Evolutionary conservation across 1,140 invertebrate species (phyloP).

Genomic region (Aethina tumida): DNA sequence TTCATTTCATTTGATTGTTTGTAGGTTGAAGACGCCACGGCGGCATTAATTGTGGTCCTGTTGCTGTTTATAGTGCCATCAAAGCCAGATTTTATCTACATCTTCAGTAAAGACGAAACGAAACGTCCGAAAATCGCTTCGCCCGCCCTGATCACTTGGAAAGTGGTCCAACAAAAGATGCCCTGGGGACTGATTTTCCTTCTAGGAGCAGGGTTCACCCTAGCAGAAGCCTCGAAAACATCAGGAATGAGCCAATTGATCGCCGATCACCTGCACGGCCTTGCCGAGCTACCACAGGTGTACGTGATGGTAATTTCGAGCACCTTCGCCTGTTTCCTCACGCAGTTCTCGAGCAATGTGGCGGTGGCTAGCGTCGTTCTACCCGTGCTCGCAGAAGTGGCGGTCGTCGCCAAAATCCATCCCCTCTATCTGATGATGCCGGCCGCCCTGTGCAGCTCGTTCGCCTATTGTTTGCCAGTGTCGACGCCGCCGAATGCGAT

Average conservation of each 20-base stretch:
- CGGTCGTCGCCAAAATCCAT: conserved; percentile 46
- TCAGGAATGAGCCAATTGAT: conserved; percentile 68
- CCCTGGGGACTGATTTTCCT: conserved; percentile 71
- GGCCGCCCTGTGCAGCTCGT: conserved; percentile 68
- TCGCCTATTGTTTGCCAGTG: conserved; percentile 66
- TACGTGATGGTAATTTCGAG: conserved; percentile 49
- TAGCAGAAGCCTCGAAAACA: conserved; percentile 69
- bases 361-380: conserved; percentile 77
- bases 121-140: conserved; percentile 51
- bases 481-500: conserved; percentile 89
- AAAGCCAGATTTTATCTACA: conserved; percentile 61
- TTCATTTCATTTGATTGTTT: conserved; percentile 19
- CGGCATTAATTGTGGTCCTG: conserved; percentile 69
- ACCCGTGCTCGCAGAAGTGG: conserved; percentile 68
- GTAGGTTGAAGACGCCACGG: conserved; percentile 72
- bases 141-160: conserved; percentile 65
- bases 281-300: conserved; percentile 42
- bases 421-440: conserved; percentile 84
- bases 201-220: conserved; percentile 68
- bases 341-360: conserved; percentile 76
- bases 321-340: conserved; percentile 47
- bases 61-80: conserved; percentile 74
- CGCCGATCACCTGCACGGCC: conserved; percentile 50
- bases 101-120: conserved; percentile 46
- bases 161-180: conserved; percentile 58